phyloP scores from a whole-genome alignment of 2,113 vertebrate genomes.

The Halichoerus grypus region DNA sequence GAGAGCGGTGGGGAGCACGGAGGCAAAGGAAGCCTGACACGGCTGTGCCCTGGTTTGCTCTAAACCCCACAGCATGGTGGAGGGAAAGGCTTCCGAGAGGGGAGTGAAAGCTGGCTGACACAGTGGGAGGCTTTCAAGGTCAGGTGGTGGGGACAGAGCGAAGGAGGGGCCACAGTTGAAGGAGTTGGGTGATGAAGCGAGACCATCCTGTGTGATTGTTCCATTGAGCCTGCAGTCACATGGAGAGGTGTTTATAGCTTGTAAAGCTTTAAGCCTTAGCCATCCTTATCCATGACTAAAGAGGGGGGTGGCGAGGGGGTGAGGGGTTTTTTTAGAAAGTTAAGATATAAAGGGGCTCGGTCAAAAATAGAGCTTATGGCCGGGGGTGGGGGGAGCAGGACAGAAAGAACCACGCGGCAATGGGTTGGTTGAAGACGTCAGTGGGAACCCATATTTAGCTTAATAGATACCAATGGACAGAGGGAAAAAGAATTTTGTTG shows the following conservation, averaged over 20 bases:
- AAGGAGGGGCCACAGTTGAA: background rate
- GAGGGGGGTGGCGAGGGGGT: background rate
- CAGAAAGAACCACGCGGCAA: background rate
- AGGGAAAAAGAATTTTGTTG: background rate
- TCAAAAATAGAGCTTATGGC: background rate
- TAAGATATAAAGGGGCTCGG: background rate
- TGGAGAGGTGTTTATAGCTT: background rate
- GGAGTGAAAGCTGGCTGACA: background rate
- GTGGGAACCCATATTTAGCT: background rate
- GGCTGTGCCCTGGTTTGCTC: background rate
- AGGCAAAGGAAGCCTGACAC: background rate
- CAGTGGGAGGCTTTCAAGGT: background rate
- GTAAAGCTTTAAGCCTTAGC: background rate
- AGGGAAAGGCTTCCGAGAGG: background rate
- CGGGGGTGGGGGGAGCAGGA: background rate
- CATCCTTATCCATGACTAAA: background rate
- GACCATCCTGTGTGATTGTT: background rate
- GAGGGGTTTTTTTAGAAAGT: background rate
- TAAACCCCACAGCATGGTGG: background rate
- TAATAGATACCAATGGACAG: background rate
- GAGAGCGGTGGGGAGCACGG: background rate
- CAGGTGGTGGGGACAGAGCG: background rate
- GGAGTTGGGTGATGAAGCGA: background rate
- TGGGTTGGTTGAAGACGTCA: background rate
- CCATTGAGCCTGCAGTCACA: background rate